Conservation (phyloP, 2,113 vertebrate genomes). For the Coregonus clupeaformis region DNA sequence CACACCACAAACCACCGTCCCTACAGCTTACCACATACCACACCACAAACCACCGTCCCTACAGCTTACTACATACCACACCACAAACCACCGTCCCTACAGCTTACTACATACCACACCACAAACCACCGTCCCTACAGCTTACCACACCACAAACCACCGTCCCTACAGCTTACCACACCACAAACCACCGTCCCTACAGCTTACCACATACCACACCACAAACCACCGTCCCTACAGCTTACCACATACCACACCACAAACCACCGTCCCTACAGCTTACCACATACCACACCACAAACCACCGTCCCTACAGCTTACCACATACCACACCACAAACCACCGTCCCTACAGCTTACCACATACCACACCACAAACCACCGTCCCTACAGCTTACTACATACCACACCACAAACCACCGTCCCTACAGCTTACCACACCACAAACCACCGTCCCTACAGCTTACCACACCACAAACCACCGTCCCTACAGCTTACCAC, state of each 20-base stretch:
- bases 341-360: slow-evolving; percentile 12
- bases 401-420: slow-evolving; percentile 23
- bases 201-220: not conserved
- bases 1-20: too few relatives aligned
- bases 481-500: slow-evolving; percentile 9
- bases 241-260: slow-evolving; percentile 12
- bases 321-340: slow-evolving; percentile 32
- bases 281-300: not conserved
- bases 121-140: not conserved
- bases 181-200: not conserved
- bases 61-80: too few relatives aligned
- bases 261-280: not conserved
- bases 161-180: not conserved
- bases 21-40: too few relatives aligned
- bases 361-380: too few relatives aligned
- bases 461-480: too few relatives aligned
- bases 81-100: too few relatives aligned
- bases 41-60: too few relatives aligned
- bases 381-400: not conserved
- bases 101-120: too few relatives aligned
- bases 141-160: not conserved
- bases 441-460: too few relatives aligned
- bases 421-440: slow-evolving; percentile 1
- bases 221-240: too few relatives aligned
- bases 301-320: too few relatives aligned